Conservation (phyloP, 2,113 vertebrate species). For the Toxotes chatareus region DNA sequence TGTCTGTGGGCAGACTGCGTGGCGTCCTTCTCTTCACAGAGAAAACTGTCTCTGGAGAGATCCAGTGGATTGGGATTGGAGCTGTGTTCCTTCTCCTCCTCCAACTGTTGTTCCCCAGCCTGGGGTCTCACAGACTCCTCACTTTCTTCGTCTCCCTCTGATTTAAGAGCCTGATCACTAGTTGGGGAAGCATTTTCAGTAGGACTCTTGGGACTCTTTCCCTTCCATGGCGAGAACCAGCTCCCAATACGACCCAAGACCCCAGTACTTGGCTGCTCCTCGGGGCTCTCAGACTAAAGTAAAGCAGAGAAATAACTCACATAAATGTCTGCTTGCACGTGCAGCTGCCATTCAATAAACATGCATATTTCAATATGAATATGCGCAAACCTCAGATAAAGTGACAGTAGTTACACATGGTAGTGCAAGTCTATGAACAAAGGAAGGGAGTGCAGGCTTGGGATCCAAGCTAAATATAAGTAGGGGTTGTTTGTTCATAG, state of each 20-base stretch:
- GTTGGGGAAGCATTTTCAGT: conserved; percentile 54
- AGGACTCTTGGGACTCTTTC: conserved; percentile 47
- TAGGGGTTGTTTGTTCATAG: conserved; percentile 38
- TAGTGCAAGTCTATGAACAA: conserved; percentile 43
- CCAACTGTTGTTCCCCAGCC: conserved; percentile 29
- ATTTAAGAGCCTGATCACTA: conserved; percentile 6
- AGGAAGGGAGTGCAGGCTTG: conserved; percentile 49
- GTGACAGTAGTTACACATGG: conserved; percentile 30
- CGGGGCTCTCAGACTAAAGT: conserved; percentile 76
- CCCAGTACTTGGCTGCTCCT: conserved; percentile 76
- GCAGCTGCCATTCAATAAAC: conserved; percentile 11
- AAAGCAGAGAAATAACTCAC: conserved; percentile 49
- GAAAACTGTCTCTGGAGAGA: conserved; percentile 59
- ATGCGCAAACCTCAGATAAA: conserved; percentile 4
- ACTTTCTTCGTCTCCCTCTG: conserved; percentile 38
- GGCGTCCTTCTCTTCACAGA: conserved; percentile 71
- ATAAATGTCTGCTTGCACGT: conserved; percentile 9
- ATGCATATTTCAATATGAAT: conserved; percentile 51
- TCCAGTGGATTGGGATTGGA: conserved; percentile 22
- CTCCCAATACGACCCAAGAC: conserved; percentile 82
- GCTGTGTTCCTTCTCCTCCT: conserved; percentile 40
- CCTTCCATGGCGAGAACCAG: conserved; percentile 81
- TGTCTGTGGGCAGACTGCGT: conserved; percentile 77
- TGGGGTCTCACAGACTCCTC: conserved; percentile 40
- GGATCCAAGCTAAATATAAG: conserved; percentile 26